Evolutionary conservation across 2,113 vertebrate genomes (phyloP), one percentile per base, ranked within the genome.

Genomic region (Orycteropus afer): DNA sequence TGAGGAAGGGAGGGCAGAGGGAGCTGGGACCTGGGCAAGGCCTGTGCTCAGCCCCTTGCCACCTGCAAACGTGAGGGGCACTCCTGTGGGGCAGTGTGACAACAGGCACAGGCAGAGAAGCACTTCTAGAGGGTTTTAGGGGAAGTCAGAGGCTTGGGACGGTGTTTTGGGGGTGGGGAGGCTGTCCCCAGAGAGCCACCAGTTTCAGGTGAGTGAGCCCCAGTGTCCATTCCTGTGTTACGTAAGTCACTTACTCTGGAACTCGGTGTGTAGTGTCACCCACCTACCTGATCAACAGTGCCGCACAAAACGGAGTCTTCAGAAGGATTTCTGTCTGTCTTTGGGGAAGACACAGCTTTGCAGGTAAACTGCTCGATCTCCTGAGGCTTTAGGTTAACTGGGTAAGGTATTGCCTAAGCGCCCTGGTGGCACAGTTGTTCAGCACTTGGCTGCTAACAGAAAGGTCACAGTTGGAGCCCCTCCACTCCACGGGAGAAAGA

Each of bases 281-380:
- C 15, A 15, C 51, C 15, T 15, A 15, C 51, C 13, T 15, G 25
- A 25, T 40, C 17, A 29, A 6, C 1, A 2, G 45, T 9, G 25
- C 42, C 7, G 25, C 59, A 1, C 20, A 18, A 12, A 20, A 71
- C 73, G 55, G 40, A 1, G 13, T 34, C 32, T 20, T 3, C 2
- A 9, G 32, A 45, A 17, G 4, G 6, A 55, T 65, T 45, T 57
- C 10, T 5, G 4, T 18, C 27, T 37, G 74, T 61, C 29, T 29
- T 45, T 12, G 20, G 55, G 14, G 47, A 45, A 88, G 73, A 45
- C 9, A 0, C 1, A 17, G 40, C 47, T 61, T 45, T 47, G 69
- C 42, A 17, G 45, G 37, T 4, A 3, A 0, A 5, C 2, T 10
- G 17, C 27, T 1, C 15, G 0, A 2, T 40, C 2, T 57, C 0